These are phyloP conservation scores for Drosophila basisetae DNA, from an alignment of 2,888 invertebrate genomes.

Conservation along the genomic window DNA sequence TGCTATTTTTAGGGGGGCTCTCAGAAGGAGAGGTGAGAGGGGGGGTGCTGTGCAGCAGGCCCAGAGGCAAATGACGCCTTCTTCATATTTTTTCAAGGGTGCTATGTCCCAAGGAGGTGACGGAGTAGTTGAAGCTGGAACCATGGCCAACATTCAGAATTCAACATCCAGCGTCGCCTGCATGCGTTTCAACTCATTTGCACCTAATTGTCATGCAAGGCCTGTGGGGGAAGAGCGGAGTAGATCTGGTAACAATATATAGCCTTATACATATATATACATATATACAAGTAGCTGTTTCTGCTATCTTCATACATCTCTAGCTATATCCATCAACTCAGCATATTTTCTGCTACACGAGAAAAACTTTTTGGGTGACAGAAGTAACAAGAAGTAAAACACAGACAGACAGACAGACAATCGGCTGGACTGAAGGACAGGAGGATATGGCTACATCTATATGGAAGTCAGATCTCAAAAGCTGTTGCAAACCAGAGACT, in stretches of 20 bases:
- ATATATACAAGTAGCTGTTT: constrained; percentile 3
- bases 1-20: constrained; percentile 18
- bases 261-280: not conserved
- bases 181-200: constrained; percentile 76
- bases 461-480: not conserved
- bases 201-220: constrained; percentile 79
- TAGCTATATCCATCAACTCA: not conserved
- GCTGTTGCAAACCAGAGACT: not conserved
- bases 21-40: not conserved
- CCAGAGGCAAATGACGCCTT: constrained; percentile 43
- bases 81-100: constrained; percentile 60
- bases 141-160: constrained; percentile 9
- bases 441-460: not conserved
- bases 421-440: not conserved
- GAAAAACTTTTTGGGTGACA: not conserved
- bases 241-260: not conserved
- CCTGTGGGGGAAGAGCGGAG: not conserved
- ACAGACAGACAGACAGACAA: not conserved
- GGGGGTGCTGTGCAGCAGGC: constrained; percentile 9
- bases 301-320: constrained; percentile 8
- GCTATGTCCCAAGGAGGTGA: constrained; percentile 13
- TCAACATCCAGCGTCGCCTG: constrained; percentile 11
- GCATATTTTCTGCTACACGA: not conserved
- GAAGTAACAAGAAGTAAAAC: not conserved
- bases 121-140: not conserved